Evolutionary conservation across 2,888 invertebrate genomes (phyloP).

Genomic region (Diaprepes abbreviatus): DNA sequence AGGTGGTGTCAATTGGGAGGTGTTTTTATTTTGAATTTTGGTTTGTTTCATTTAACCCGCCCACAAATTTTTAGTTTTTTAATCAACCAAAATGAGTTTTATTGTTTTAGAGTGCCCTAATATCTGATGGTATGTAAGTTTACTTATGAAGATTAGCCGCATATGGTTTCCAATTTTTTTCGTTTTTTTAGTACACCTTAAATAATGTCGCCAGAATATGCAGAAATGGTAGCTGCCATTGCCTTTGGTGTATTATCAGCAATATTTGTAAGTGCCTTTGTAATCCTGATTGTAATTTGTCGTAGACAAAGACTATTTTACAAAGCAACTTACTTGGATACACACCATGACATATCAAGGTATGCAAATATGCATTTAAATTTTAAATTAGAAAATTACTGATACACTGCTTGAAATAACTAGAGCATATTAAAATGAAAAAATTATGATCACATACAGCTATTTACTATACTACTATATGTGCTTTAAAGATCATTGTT

Average conservation of each 20-base stretch:
- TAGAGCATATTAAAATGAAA: no score
- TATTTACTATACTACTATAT: no score
- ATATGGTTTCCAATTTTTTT: constrained; percentile 5
- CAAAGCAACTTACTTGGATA: constrained; percentile 57
- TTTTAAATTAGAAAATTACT: no score
- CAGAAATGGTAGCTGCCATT: constrained; percentile 78
- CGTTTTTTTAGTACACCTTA: background rate
- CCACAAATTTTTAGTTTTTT: constrained; percentile 22
- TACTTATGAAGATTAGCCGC: no score
- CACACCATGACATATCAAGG: constrained; percentile 58
- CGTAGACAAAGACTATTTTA: constrained; percentile 69
- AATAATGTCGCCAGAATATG: constrained; percentile 67
- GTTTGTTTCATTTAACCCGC: background rate
- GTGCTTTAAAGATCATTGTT: no score
- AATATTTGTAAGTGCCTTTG: constrained; percentile 77
- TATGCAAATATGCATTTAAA: no score
- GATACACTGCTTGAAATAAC: no score
- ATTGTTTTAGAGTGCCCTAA: background rate
- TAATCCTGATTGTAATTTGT: constrained; percentile 76
- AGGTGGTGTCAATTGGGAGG: constrained; percentile 19
- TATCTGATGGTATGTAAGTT: background rate
- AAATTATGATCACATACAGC: no score
- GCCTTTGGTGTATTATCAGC: constrained; percentile 77
- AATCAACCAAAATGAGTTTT: constrained; percentile 9
- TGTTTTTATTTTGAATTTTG: constrained; percentile 19